These are phyloP conservation scores for Cosmia pyralina DNA, from an alignment of 2,888 invertebrate species.

Conservation along the genomic window DNA sequence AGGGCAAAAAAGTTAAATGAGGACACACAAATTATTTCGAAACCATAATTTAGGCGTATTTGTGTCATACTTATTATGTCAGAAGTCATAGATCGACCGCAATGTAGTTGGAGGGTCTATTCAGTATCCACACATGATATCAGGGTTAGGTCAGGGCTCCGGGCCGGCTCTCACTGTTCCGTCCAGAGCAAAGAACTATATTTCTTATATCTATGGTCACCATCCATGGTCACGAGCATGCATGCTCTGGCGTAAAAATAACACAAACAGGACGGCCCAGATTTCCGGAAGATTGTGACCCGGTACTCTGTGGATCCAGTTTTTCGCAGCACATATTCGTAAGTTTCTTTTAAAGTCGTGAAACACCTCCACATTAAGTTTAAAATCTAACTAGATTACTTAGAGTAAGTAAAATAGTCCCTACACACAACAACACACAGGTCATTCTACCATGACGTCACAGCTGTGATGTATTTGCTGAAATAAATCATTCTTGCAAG, in stretches of 20 bases:
- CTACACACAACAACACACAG: not conserved
- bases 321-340: not conserved
- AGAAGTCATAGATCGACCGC: constrained; percentile 1
- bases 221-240: too few relatives aligned
- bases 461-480: too few relatives aligned
- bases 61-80: not conserved
- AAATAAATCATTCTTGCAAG: too few relatives aligned
- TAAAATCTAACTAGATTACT: not conserved
- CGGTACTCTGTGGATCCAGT: not conserved
- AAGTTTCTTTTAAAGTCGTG: not conserved
- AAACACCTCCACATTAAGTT: not conserved
- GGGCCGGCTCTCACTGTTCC: not conserved
- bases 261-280: not conserved
- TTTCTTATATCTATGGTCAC: too few relatives aligned
- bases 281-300: constrained; percentile 10
- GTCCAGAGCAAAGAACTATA: not conserved
- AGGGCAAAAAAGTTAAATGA: not conserved
- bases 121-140: not conserved
- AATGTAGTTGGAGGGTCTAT: not conserved
- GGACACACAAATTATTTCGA: not conserved
- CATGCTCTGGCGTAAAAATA: constrained; percentile 20
- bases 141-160: not conserved
- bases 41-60: too few relatives aligned
- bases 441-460: not conserved
- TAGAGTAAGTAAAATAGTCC: not conserved